Base-by-base conservation (phyloP, 2,797 vertebrate genomes). In the Neopelma chrysocephalum region DNA sequence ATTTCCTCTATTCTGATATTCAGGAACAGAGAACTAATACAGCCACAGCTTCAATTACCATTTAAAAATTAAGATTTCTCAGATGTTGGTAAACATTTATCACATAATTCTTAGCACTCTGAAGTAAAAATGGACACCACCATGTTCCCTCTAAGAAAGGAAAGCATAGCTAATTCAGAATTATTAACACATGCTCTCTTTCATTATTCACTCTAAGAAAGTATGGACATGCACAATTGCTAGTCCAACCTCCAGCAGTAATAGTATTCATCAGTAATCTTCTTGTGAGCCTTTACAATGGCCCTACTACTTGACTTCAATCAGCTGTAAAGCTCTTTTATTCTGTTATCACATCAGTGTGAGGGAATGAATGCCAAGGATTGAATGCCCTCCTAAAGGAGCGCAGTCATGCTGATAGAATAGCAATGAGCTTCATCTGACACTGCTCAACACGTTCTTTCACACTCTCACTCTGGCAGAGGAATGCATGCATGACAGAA, bases 241-340 rank as follows among this genome's bases (percentile, higher is more conserved):
- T 76, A 89, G 93, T 72, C 93, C 93, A 93, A 62, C 95, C 95
- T 95, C 84, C 71, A 61, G 83, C 78, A 90, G 72, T 93, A 97
- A 94, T 65, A 72, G 79, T 85, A 94, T 96, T 97, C 96, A 97
- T 96, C 94, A 80, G 95, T 94, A 84, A 95, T 95, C 96, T 93
- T 95, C 89, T 95, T 77, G 76, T 90, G 93, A 83, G 76, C 77
- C 91, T 91, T 79, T 94, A 94, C 91, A 78, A 96, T 82, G 85
- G 97, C 96, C 96, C 93, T 45, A 65, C 96, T 96, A 94, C 97
- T 96, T 96, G 96, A 97, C 97, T 97, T 97, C 97, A 97, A 96
- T 97, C 97, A 97, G 97, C 95, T 97, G 96, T 96, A 95, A 95
- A 96, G 96, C 81, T 82, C 90, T 94, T 97, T 97, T 96, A 97